phyloP scores from a whole-genome alignment of 2,113 vertebrate species.

The Nerophis ophidion region DNA sequence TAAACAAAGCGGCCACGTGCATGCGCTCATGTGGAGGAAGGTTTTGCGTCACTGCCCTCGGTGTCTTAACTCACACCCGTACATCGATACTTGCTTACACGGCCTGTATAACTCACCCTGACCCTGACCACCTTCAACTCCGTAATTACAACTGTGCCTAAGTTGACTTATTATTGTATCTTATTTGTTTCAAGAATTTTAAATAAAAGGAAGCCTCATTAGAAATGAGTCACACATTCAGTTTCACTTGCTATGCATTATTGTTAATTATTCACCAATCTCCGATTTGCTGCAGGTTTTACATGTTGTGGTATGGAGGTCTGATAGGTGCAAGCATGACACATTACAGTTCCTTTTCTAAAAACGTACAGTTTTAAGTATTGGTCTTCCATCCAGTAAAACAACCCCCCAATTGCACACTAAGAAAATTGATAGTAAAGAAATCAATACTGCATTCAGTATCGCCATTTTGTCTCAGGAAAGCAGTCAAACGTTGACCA shows the following conservation, averaged over 20 bases:
- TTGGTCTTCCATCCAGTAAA: conserved; percentile 36
- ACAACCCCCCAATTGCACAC: conserved; percentile 39
- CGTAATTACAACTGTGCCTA: conserved; percentile 33
- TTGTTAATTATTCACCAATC: not conserved
- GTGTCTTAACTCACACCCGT: conserved; percentile 57
- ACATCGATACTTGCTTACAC: conserved; percentile 35
- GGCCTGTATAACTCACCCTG: conserved; percentile 39
- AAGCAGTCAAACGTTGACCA: conserved; percentile 30
- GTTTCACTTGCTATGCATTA: not conserved
- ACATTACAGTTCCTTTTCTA: conserved; percentile 18
- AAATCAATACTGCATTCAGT: conserved; percentile 60
- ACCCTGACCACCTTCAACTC: not conserved
- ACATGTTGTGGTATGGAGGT: not conserved
- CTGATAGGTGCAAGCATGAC: conserved; percentile 4
- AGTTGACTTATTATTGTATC: not conserved
- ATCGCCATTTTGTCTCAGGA: conserved; percentile 61
- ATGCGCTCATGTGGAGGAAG: conserved; percentile 58
- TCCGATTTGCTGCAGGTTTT: not conserved
- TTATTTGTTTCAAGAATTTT: not conserved
- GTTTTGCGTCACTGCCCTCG: conserved; percentile 57
- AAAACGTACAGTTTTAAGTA: conserved; percentile 1
- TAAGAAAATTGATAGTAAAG: conserved; percentile 58
- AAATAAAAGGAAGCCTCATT: not conserved
- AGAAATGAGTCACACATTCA: not conserved
- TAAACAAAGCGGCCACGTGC: conserved; percentile 80